Percentiles rank a stretch among this genome's conserved stretches.
Conservation (phyloP, 2,113 vertebrate species). For the Gasterosteus nipponicus region DNA sequence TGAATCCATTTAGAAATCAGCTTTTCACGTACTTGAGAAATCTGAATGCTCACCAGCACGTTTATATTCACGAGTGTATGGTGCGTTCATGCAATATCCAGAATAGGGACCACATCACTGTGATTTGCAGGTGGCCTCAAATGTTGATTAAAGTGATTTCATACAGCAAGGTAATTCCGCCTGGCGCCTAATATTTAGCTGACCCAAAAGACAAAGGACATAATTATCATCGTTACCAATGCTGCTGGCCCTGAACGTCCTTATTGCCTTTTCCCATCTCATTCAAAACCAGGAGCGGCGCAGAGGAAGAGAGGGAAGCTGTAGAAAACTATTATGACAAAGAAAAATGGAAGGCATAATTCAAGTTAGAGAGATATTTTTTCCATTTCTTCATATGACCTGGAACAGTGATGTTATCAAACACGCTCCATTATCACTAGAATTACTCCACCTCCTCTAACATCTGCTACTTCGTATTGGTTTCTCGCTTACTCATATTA, state of each 20-base stretch:
- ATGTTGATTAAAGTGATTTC: constrained; percentile 68
- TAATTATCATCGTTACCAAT: constrained; percentile 62
- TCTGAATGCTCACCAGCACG: constrained; percentile 11
- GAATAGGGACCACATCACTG: constrained; percentile 44
- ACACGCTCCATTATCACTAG: neutral
- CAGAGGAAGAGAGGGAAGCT: neutral
- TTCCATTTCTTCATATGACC: neutral
- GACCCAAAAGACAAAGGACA: constrained; percentile 70
- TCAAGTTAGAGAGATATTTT: constrained; percentile 1
- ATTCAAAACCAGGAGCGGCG: constrained; percentile 53
- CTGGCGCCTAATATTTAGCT: constrained; percentile 63
- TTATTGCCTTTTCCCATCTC: constrained; percentile 62
- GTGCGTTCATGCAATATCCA: constrained; percentile 52
- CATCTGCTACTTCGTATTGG: neutral
- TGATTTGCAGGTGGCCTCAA: constrained; percentile 63
- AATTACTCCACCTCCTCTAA: neutral
- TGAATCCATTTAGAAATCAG: constrained; percentile 37
- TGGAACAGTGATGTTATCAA: neutral
- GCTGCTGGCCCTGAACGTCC: constrained; percentile 57
- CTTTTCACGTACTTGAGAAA: constrained; percentile 18
- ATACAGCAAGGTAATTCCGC: constrained; percentile 61
- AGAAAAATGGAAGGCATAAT: neutral
- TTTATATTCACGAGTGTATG: constrained; percentile 41
- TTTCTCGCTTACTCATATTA: neutral
- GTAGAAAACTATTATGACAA: constrained; percentile 1